These are phyloP conservation scores for Chrysolina oricalcia DNA, from an alignment of 2,888 invertebrate genomes.

Conservation along the genomic window DNA sequence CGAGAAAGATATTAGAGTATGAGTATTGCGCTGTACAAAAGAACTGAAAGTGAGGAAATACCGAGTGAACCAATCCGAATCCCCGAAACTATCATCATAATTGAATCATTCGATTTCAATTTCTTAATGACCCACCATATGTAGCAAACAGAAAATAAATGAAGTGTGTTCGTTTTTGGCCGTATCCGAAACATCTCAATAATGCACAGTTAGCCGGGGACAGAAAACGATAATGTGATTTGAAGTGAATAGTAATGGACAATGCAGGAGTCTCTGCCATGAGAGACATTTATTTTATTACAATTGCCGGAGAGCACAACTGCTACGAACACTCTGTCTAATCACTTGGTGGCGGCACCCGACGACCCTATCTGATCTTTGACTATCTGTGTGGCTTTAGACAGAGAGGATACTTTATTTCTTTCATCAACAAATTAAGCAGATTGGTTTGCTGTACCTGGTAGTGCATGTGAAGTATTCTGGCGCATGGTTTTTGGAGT, in stretches of 20 bases:
- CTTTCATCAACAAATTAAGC: not conserved
- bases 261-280: constrained; percentile 56
- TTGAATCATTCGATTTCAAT: constrained; percentile 35
- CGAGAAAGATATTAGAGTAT: not conserved
- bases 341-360: constrained; percentile 58
- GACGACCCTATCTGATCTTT: constrained; percentile 40
- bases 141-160: constrained; percentile 40
- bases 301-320: constrained; percentile 65
- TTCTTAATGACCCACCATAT: constrained; percentile 44
- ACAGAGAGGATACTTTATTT: not conserved
- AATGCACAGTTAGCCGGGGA: constrained; percentile 54
- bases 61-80: not conserved
- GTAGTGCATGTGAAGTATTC: not conserved
- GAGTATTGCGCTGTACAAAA: not conserved
- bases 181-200: constrained; percentile 55
- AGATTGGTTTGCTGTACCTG: not conserved
- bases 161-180: constrained; percentile 51
- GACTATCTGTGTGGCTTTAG: not conserved
- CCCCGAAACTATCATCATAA: constrained; percentile 19
- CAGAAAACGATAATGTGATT: constrained; percentile 60
- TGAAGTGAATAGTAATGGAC: constrained; percentile 67
- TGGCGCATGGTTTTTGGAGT: not conserved
- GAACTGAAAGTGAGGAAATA: not conserved
- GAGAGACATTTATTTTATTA: constrained; percentile 69
- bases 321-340: constrained; percentile 66